Conservation (phyloP, 2,888 invertebrate genomes). For the Gymnocheta viridis region DNA sequence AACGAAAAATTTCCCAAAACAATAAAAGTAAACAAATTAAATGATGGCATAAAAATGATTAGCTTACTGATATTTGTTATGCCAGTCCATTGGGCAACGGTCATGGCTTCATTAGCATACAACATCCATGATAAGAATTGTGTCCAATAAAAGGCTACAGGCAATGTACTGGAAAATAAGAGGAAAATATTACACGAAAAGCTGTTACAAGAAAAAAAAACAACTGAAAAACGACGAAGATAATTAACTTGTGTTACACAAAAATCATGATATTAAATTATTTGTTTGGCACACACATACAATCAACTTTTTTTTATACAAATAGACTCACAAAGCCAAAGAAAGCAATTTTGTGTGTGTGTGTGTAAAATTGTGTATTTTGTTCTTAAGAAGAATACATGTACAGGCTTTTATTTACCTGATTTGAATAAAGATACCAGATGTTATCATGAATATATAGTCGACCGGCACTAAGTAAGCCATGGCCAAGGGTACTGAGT, state of each 20-base stretch:
- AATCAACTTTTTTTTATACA: neutral
- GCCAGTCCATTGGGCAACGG: conserved; percentile 91
- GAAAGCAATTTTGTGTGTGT: too few relatives aligned
- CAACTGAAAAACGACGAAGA: neutral
- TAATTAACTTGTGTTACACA: conserved; percentile 28
- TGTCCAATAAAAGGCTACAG: conserved; percentile 88
- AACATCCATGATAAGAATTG: conserved; percentile 92
- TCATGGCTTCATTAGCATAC: conserved; percentile 93
- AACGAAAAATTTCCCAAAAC: neutral
- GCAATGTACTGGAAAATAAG: conserved; percentile 85
- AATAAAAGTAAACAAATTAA: neutral
- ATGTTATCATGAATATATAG: conserved; percentile 92
- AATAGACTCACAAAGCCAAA: neutral
- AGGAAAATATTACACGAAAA: conserved; percentile 18
- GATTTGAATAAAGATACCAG: conserved; percentile 91
- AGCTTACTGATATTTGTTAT: conserved; percentile 83
- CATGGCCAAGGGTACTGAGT: conserved; percentile 90
- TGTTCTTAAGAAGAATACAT: neutral
- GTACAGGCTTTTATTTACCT: conserved; percentile 83
- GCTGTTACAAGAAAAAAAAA: neutral
- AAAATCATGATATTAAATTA: neutral
- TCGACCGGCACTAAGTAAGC: conserved; percentile 93
- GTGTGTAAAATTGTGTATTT: too few relatives aligned
- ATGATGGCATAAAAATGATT: neutral
- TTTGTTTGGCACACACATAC: neutral